Base-by-base conservation (phyloP, 2,888 invertebrate genomes). In the Thereva unica region DNA sequence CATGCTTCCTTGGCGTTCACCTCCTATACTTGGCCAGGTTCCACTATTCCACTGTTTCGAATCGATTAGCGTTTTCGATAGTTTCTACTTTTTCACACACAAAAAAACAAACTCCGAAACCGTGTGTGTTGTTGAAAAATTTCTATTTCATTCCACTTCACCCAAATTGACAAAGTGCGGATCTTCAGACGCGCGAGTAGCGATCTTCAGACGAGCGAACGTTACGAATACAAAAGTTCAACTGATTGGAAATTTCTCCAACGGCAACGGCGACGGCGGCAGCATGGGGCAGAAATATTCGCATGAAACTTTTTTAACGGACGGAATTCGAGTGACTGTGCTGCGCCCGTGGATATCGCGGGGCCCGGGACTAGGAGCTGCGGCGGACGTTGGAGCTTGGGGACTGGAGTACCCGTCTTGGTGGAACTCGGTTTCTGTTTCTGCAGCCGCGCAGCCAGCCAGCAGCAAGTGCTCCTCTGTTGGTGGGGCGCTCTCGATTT, bases 181-280 rank as follows among this genome's bases (percentile, higher is more conserved):
- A 59, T 49, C 12, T 34, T 35, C 23, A 47, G 23, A 23, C 23
- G 23, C 23, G 12, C 4, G 12, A 9, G 38, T 55, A 59, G 37
- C 23, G 34, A 38, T 47, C 47, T 37, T 67, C 68, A 53, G 74
- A 74, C 76, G 76, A 76, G 76, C 75, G 77, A 73, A 76, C 79
- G 76, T 74, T 74, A 74, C 78, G 76, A 79, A 76, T 76, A 77
- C 75, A 78, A 79, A 79, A 78, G 74, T 78, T 75, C 73, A 77
- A 79, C 77, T 79, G 78, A 80, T 78, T 76, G 76, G 75, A 78
- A 78, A 80, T 78, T 78, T 79, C 77, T 77, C 77, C 69, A 70
- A 69, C 69, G 67, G 52, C 67, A 67, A 50, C 9, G 4, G 10
- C 9, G 7, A 45, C n/a, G 12, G 4, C 7, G 10, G 12, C 45